A percentile compares a stretch with the other conserved stretches of the same genome.
Conservation (phyloP, 2,888 invertebrate species). For the Synanthedon formicaeformis region DNA sequence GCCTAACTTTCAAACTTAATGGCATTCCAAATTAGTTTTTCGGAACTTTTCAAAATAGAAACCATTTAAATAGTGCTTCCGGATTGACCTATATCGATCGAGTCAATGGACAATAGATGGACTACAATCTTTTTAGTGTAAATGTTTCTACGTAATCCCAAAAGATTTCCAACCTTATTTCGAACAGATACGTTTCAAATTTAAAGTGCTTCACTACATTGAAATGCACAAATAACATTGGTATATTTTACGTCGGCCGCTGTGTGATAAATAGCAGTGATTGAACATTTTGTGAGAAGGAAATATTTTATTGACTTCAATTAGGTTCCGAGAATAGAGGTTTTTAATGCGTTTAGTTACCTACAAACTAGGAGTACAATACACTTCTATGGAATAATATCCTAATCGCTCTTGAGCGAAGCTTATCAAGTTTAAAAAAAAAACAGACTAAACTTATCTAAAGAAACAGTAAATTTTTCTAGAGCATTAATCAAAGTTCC, state of each 20-base stretch:
- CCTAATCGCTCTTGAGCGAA: too few relatives aligned
- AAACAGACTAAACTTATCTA: too few relatives aligned
- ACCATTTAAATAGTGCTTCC: conserved; percentile 31
- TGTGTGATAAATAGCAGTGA: conserved; percentile 5
- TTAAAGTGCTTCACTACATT: neutral
- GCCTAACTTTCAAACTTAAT: neutral
- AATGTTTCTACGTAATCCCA: neutral
- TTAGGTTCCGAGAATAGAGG: neutral
- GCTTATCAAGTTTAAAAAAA: too few relatives aligned
- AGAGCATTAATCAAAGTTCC: too few relatives aligned
- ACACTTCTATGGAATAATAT: too few relatives aligned
- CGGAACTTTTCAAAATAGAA: conserved; percentile 27
- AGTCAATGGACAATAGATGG: conserved; percentile 42
- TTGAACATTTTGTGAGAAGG: conserved; percentile 6
- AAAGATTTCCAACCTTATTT: conserved; percentile 7
- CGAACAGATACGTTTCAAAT: conserved; percentile 7
- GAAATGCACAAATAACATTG: neutral
- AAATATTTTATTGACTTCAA: neutral
- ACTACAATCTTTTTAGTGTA: conserved; percentile 23
- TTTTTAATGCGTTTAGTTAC: too few relatives aligned
- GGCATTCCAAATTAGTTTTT: neutral
- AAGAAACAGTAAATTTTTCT: too few relatives aligned
- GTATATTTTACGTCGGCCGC: conserved; percentile 1
- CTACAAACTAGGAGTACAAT: too few relatives aligned
- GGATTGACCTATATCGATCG: conserved; percentile 44